phyloP scores from a whole-genome alignment of 2,797 vertebrate genomes.

The Lepilemur septentrionalis region DNA sequence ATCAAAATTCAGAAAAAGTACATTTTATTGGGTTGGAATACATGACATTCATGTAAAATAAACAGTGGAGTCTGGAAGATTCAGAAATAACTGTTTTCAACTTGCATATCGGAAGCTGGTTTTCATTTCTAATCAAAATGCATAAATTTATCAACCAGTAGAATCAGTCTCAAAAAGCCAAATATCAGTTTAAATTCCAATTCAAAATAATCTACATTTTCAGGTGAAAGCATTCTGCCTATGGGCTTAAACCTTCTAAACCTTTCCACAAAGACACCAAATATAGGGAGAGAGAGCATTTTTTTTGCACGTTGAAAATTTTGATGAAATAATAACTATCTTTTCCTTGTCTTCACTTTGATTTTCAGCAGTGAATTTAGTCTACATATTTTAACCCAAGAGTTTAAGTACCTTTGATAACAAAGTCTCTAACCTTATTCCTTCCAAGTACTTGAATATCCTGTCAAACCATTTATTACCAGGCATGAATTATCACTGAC shows the following conservation, averaged over 20 bases:
- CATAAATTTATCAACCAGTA: not conserved
- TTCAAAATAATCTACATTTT: not conserved
- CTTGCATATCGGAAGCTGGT: not conserved
- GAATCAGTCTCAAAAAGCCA: not conserved
- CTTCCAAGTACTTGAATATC: not conserved
- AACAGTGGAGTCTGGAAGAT: not conserved
- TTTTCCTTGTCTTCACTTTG: not conserved
- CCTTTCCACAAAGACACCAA: not conserved
- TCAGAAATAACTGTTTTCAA: not conserved
- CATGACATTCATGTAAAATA: not conserved
- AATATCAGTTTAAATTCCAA: not conserved
- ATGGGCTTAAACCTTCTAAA: not conserved
- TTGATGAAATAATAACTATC: not conserved
- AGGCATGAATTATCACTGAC: not conserved
- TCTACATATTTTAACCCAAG: not conserved
- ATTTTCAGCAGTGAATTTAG: not conserved
- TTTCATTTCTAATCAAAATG: not conserved
- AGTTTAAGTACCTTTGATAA: not conserved
- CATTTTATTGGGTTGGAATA: not conserved
- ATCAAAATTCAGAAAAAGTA: not conserved
- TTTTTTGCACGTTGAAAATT: not conserved
- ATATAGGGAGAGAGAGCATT: not conserved
- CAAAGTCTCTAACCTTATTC: not conserved
- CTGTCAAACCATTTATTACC: not conserved
- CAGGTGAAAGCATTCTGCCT: not conserved